These are phyloP conservation scores for Rapana venosa DNA, from an alignment of 2,888 invertebrate species.

Conservation along the genomic window DNA sequence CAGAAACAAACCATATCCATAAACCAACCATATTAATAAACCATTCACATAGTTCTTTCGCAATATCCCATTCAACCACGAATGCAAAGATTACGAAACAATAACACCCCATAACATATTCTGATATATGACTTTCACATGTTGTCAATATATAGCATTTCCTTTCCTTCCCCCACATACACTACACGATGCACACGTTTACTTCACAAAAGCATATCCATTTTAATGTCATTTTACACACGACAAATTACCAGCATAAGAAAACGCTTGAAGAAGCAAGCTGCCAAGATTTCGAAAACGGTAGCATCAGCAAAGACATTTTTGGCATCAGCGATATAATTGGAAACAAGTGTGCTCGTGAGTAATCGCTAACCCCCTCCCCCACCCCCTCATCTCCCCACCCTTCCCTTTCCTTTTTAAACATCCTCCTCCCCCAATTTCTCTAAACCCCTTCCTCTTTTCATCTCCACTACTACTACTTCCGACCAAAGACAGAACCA, in stretches of 20 bases:
- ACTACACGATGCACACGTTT: neutral
- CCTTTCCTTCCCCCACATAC: too few relatives aligned
- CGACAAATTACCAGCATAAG: neutral
- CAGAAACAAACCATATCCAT: too few relatives aligned
- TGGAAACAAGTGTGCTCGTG: conserved; percentile 11
- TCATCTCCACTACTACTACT: neutral
- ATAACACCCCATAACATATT: too few relatives aligned
- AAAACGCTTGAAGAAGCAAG: neutral
- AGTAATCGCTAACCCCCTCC: neutral
- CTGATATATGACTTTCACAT: too few relatives aligned
- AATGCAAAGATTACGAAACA: too few relatives aligned
- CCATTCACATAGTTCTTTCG: too few relatives aligned
- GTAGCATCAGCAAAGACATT: too few relatives aligned
- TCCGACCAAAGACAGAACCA: neutral
- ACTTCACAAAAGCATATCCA: neutral
- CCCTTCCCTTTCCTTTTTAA: neutral
- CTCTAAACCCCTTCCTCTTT: neutral
- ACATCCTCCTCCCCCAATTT: neutral
- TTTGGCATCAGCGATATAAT: conserved; percentile 19
- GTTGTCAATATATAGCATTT: too few relatives aligned
- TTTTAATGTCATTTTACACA: neutral
- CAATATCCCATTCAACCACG: too few relatives aligned
- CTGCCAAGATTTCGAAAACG: neutral
- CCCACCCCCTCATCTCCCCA: neutral
- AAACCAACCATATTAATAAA: too few relatives aligned